Percentiles rank a stretch among this genome's conserved stretches.
These are phyloP conservation scores for Tupaia chinensis DNA, from an alignment of 2,113 vertebrate genomes.

Conservation along the genomic window DNA sequence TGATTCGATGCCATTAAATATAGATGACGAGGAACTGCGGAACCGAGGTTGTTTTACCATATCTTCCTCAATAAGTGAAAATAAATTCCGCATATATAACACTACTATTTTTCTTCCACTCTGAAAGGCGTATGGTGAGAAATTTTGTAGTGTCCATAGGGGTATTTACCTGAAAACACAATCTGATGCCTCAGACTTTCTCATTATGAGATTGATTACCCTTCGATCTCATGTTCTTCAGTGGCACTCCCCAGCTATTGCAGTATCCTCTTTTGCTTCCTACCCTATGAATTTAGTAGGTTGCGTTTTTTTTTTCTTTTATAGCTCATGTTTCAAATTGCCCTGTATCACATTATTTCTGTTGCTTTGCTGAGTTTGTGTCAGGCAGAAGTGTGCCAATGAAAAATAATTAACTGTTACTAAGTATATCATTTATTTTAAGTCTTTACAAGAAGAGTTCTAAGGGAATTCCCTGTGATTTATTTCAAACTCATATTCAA, in stretches of 20 bases:
- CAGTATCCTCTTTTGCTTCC: background rate
- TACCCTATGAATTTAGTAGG: background rate
- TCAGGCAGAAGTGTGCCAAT: conserved; percentile 47
- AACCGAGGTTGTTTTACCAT: conserved; percentile 38
- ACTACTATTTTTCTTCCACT: background rate
- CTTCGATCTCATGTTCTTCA: background rate
- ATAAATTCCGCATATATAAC: conserved; percentile 39
- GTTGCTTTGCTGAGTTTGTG: conserved; percentile 56
- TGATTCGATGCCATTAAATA: conserved; percentile 38
- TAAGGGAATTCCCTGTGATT: conserved; percentile 62
- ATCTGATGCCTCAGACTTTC: background rate
- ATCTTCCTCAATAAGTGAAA: conserved; percentile 47
- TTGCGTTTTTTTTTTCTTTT: background rate
- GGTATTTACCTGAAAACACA: conserved; percentile 43
- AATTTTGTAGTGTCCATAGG: background rate
- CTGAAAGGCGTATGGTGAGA: conserved; percentile 15
- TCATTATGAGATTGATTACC: conserved; percentile 2
- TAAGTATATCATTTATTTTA: conserved; percentile 69
- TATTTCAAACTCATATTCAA: conserved; percentile 59
- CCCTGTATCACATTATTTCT: conserved; percentile 35
- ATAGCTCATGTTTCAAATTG: conserved; percentile 61
- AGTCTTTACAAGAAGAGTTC: conserved; percentile 45
- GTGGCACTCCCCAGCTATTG: background rate
- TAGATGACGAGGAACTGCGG: background rate
- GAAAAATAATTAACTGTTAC: conserved; percentile 71